A percentile compares a stretch with the other conserved stretches of the same genome.
Conservation (phyloP, 2,797 vertebrate genomes). For the Ambastaia sidthimunki region DNA sequence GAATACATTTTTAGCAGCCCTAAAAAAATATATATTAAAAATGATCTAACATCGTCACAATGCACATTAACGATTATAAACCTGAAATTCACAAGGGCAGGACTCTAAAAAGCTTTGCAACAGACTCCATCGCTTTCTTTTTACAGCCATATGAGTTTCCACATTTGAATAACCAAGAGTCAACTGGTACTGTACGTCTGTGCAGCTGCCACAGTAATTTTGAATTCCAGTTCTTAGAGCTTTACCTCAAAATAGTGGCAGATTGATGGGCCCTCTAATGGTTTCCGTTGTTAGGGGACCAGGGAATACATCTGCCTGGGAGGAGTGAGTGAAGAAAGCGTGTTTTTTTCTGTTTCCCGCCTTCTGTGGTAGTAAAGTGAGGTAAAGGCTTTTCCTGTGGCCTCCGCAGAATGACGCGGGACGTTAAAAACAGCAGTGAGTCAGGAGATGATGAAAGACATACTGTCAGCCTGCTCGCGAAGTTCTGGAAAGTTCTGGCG, state of each 20-base stretch:
- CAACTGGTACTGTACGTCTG: slow-evolving; percentile 58
- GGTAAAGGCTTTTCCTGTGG: slow-evolving; percentile 77
- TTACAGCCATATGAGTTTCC: slow-evolving; percentile 74
- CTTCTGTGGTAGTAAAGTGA: slow-evolving; percentile 76
- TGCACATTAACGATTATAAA: not conserved
- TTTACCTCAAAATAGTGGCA: slow-evolving; percentile 34
- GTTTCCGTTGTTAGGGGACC: slow-evolving; percentile 67
- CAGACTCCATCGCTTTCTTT: slow-evolving; percentile 69
- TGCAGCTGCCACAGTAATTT: slow-evolving; percentile 65
- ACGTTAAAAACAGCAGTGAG: slow-evolving; percentile 77
- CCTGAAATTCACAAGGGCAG: not conserved
- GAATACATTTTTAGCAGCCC: not conserved
- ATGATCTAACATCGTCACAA: not conserved
- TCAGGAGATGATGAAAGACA: slow-evolving; percentile 67
- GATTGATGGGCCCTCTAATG: slow-evolving; percentile 58
- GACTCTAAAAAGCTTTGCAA: not conserved
- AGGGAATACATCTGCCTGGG: slow-evolving; percentile 44
- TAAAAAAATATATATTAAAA: too few species aligned
- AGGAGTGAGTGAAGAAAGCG: slow-evolving; percentile 75
- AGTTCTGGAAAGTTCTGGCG: slow-evolving; percentile 30
- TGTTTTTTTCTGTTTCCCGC: slow-evolving; percentile 16
- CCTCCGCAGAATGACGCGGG: slow-evolving; percentile 73
- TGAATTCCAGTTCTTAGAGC: slow-evolving; percentile 13
- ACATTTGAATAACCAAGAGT: slow-evolving; percentile 69
- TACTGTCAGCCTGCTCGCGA: not conserved